Conservation (phyloP, 2,797 vertebrate genomes). For the Alosa sapidissima region DNA sequence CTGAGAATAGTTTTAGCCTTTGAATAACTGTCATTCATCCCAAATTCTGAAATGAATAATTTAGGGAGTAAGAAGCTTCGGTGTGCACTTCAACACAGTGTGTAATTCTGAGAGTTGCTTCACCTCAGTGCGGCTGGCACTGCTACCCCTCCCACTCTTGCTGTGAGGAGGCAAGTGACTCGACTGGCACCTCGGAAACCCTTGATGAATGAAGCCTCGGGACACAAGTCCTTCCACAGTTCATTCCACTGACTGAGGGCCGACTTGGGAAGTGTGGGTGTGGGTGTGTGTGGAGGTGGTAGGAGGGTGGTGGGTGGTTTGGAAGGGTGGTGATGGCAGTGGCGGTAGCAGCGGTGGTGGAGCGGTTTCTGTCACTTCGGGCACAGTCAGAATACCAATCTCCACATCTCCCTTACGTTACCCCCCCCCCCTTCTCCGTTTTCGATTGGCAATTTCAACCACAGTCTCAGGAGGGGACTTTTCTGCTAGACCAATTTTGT, state of each 20-base stretch:
- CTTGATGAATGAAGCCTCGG: slow-evolving; percentile 17
- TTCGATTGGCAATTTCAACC: slow-evolving; percentile 78
- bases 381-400: slow-evolving; percentile 71
- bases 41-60: slow-evolving; percentile 18
- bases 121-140: background rate
- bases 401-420: slow-evolving; percentile 45
- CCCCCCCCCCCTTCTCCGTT: slow-evolving; percentile 35
- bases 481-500: slow-evolving; percentile 77
- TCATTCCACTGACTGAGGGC: slow-evolving; percentile 13
- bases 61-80: background rate
- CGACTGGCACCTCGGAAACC: slow-evolving; percentile 19
- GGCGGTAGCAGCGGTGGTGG: background rate
- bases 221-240: slow-evolving; percentile 13
- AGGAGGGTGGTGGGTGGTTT: slow-evolving; percentile 33
- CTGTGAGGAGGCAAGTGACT: slow-evolving; percentile 11
- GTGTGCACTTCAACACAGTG: background rate
- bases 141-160: background rate
- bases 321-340: background rate
- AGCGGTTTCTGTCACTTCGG: slow-evolving; percentile 58
- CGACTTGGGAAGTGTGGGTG: background rate
- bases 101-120: background rate
- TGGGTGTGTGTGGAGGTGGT: background rate
- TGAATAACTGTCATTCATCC: slow-evolving; percentile 25
- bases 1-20: background rate
- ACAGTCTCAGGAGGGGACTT: slow-evolving; percentile 74